phyloP scores from a whole-genome alignment of 2,113 vertebrate species.

The Cyanoliseus patagonus region DNA sequence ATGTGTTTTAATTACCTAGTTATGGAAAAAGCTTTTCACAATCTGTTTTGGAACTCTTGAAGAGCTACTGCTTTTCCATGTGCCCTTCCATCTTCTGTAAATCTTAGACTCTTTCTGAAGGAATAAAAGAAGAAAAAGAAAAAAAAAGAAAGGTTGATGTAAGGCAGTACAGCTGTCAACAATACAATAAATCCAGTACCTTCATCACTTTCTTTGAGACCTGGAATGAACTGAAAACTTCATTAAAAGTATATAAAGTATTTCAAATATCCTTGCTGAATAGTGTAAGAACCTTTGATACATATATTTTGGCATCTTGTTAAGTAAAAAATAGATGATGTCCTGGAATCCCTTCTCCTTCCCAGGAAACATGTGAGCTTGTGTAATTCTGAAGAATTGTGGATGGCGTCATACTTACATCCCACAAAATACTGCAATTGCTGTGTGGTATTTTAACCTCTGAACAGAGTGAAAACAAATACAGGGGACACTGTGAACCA shows the following conservation, averaged over 20 bases:
- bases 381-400: slow-evolving; percentile 55
- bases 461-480: slow-evolving; percentile 12
- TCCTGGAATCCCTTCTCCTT: neutral
- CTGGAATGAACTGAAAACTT: neutral
- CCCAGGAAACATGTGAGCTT: slow-evolving; percentile 49
- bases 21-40: neutral
- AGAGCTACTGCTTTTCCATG: neutral
- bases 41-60: neutral
- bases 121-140: no score
- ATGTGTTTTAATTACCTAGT: neutral
- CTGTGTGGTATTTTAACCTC: slow-evolving; percentile 49
- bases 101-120: neutral
- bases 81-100: neutral
- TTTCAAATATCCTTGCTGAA: neutral
- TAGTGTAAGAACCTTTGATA: neutral
- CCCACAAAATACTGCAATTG: slow-evolving; percentile 52
- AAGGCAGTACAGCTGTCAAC: neutral
- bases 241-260: neutral
- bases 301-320: neutral
- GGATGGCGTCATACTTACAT: slow-evolving; percentile 50
- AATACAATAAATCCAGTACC: neutral
- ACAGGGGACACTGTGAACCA: neutral
- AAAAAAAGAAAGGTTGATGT: neutral
- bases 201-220: neutral
- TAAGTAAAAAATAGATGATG: slow-evolving; percentile 15